Evolutionary conservation across 2,113 vertebrate species (phyloP).

Genomic region (Burhinus oedicnemus): DNA sequence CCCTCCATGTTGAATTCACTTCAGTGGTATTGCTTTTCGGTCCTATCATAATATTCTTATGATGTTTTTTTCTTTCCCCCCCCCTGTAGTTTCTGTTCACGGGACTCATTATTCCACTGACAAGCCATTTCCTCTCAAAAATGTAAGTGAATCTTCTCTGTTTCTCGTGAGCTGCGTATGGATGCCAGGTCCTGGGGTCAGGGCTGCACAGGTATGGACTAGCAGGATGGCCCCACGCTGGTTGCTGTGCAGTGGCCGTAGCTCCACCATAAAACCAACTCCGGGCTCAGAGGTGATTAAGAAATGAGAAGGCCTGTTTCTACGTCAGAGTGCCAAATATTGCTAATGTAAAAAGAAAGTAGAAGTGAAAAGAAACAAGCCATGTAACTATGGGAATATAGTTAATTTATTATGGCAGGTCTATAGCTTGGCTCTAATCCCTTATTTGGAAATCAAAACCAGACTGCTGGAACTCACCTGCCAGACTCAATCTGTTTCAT

Average conservation of each 20-base stretch:
- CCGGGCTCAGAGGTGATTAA: not conserved
- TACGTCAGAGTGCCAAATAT: conserved; percentile 19
- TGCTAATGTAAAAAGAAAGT: conserved; percentile 68
- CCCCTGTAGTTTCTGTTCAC: not conserved
- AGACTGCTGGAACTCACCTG: conserved; percentile 34
- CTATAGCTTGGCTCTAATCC: conserved; percentile 48
- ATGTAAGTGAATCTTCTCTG: not conserved
- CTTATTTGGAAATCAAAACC: conserved; percentile 32
- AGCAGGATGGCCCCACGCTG: not conserved
- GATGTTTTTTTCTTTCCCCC: not conserved
- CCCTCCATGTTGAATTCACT: not conserved
- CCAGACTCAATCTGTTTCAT: conserved; percentile 44
- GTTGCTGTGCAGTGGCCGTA: not conserved
- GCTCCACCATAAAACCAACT: not conserved
- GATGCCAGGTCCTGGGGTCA: not conserved
- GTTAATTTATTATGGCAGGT: conserved; percentile 58
- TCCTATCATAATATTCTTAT: not conserved
- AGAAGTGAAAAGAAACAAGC: conserved; percentile 59
- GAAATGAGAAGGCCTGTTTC: not conserved
- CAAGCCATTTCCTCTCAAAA: not conserved
- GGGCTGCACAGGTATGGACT: not conserved
- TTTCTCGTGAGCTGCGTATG: not conserved
- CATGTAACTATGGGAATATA: conserved; percentile 22
- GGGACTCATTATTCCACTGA: not conserved
- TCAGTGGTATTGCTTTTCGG: not conserved